Conservation (phyloP, 2,888 invertebrate genomes). For the Drosophila ezoana region DNA sequence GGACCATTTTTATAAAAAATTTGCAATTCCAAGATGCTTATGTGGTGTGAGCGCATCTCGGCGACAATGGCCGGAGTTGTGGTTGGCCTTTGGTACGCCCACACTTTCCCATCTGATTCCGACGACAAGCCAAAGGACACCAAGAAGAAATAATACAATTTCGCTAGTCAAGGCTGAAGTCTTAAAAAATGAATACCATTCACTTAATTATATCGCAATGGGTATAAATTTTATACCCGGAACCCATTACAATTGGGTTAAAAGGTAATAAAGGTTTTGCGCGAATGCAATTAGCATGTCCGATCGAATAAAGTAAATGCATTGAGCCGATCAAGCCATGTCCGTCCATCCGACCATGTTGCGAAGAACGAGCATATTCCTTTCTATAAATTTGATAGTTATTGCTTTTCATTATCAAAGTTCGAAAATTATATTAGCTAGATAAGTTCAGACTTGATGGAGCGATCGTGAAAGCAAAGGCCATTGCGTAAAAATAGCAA, state of each 20-base stretch:
- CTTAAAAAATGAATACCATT: neutral
- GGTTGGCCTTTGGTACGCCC: constrained; percentile 63
- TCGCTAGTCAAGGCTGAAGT: neutral
- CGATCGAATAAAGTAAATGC: no score
- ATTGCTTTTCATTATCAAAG: no score
- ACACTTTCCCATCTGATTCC: constrained; percentile 46
- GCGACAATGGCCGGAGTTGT: constrained; percentile 55
- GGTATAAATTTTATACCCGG: no score
- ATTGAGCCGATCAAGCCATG: no score
- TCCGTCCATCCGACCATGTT: no score
- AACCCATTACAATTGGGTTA: no score
- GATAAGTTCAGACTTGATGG: no score
- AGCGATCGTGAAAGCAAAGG: neutral
- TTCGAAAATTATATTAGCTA: no score
- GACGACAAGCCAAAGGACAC: constrained; percentile 14
- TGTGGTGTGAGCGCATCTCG: constrained; percentile 63
- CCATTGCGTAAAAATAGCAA: neutral
- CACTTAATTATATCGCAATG: neutral
- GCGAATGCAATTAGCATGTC: no score
- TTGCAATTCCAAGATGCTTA: constrained; percentile 38
- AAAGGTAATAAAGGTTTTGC: no score
- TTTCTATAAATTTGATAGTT: no score
- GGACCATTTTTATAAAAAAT: neutral
- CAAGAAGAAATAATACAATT: constrained; percentile 31
- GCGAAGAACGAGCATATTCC: no score